Evolutionary conservation across 2,113 vertebrate genomes (phyloP), one percentile per base, ranked within the genome.

Genomic region (Aldabrachelys gigantea): DNA sequence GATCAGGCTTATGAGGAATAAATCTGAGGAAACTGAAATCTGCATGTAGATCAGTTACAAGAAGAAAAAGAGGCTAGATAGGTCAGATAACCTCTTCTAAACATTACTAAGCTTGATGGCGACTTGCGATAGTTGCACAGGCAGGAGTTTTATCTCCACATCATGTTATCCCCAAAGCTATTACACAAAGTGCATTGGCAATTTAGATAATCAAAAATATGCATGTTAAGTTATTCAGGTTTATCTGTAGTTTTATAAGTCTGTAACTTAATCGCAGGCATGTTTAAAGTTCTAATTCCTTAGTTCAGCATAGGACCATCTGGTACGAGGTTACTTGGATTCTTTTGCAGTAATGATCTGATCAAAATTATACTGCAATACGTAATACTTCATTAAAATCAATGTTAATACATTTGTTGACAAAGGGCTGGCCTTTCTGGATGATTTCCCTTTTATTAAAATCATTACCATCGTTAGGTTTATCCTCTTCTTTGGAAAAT

Each of bases 291-390:
- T 84, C 24, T 29, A 85, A 82, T 54, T 89, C 50, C 76, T 31
- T 84, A 65, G 24, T 81, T 80, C n/a, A 62, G 1, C 0, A 0
- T 47, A 29, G 82, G 80, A 41, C 41, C 29, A 4, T n/a, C n/a
- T 47, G 52, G 41, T 3, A 1, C 0, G 2, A 86, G 47, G 27
- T 19, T n/a, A 21, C 14, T 76, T 41, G 8, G 76, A 53, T 65
- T 1, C 1, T 24, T 87, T 82, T 53, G 25, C 81, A 62, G 31
- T 21, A 52, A 44, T 2, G 56, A 88, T 22, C 6, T 59, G 79
- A 44, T 38, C n/a, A n/a, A 21, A 50, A 2, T 1, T 12, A 29
- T 16, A 22, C 72, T 86, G 52, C 5, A 11, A 47, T 5, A 35
- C 24, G n/a, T 53, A 35, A 41, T 86, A 41, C 38, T 86, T 56